Conservation (phyloP, 1,140 invertebrate species). For the Rhopalosiphum padi region DNA sequence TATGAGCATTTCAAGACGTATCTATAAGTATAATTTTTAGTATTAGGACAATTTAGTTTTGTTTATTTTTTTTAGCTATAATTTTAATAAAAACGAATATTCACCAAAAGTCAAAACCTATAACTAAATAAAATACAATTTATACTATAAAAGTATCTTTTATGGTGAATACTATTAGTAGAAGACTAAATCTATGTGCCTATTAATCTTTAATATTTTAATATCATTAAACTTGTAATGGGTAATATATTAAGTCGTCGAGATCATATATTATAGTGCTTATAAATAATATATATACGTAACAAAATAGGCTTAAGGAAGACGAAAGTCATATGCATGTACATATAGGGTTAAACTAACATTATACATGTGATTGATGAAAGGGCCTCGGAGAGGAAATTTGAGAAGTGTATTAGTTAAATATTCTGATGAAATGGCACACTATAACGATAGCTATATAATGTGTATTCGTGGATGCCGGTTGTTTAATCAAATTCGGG, state of each 20-base stretch:
- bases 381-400: background rate
- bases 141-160: background rate
- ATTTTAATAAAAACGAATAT: background rate
- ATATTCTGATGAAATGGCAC: background rate
- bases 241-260: background rate
- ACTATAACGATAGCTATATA: background rate
- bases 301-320: background rate
- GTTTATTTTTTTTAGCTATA: background rate
- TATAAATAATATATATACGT: background rate
- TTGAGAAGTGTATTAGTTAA: constrained; percentile 4
- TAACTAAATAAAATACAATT: background rate
- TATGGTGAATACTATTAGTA: background rate
- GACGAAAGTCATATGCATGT: background rate
- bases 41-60: background rate
- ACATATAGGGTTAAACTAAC: background rate
- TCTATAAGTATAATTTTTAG: background rate
- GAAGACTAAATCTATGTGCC: no score
- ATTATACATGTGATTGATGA: constrained; percentile 30
- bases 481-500: constrained; percentile 38
- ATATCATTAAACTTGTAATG: background rate
- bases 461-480: background rate
- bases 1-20: background rate
- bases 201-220: background rate
- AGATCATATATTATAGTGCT: background rate
- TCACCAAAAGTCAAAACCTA: background rate